phyloP scores from a whole-genome alignment of 2,888 invertebrate species.

The Capitulum mitella region DNA sequence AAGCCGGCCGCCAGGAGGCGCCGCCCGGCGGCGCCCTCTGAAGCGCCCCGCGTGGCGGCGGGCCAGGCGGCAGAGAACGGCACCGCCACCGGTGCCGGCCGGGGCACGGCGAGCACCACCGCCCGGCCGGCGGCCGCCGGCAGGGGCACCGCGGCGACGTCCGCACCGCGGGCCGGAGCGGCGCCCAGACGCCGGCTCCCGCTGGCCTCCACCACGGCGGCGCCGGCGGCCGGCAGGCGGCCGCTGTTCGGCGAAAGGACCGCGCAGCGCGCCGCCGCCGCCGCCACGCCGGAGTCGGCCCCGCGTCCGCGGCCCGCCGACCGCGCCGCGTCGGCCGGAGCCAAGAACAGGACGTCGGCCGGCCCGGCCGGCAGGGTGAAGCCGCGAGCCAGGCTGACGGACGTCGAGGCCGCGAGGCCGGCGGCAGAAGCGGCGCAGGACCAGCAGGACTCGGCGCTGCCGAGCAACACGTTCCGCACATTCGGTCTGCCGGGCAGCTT shows the following conservation, averaged over 20 bases:
- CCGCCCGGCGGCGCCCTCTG: background rate
- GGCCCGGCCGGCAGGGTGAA: background rate
- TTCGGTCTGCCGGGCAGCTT: constrained; percentile 10
- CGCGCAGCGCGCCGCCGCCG: background rate
- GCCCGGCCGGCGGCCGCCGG: too few species aligned
- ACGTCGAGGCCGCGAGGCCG: background rate
- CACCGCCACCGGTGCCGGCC: background rate
- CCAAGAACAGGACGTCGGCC: background rate
- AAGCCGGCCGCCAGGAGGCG: background rate
- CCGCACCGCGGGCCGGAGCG: background rate
- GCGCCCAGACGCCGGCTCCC: background rate
- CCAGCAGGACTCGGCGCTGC: background rate
- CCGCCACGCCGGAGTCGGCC: background rate
- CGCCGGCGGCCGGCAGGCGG: background rate
- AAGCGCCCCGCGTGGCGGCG: too few species aligned
- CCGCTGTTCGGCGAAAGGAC: too few species aligned
- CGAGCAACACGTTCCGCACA: background rate
- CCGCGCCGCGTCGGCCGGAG: background rate
- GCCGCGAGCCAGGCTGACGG: background rate
- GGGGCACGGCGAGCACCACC: too few species aligned
- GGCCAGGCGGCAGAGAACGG: too few species aligned
- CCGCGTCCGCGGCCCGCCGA: background rate
- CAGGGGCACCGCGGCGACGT: background rate
- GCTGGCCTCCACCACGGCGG: background rate
- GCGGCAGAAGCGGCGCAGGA: background rate